Evolutionary conservation across 2,888 invertebrate species (phyloP).

Genomic region (Chouioia cunea): DNA sequence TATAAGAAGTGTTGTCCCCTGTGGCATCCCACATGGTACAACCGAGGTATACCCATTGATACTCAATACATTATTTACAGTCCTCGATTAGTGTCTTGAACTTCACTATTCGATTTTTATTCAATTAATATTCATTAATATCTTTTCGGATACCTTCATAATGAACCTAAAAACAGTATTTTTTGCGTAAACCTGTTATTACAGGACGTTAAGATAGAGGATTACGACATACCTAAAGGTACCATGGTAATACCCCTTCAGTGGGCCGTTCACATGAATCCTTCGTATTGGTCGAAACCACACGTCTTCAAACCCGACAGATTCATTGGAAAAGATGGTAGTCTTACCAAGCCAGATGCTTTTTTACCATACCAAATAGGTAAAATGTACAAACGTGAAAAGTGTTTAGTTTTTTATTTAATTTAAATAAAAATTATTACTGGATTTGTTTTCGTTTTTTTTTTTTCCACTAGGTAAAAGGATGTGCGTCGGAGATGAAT

Average conservation of each 20-base stretch:
- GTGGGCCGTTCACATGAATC: conserved; percentile 85
- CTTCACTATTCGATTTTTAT: neutral
- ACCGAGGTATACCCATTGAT: conserved; percentile 68
- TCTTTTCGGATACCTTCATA: no score
- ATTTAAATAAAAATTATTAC: conserved; percentile 10
- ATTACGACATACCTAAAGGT: conserved; percentile 77
- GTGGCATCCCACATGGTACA: conserved; percentile 88
- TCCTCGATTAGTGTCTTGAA: conserved; percentile 13
- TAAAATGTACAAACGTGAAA: conserved; percentile 59
- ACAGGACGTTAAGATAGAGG: conserved; percentile 73
- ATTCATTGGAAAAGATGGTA: conserved; percentile 77
- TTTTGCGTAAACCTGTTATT: neutral
- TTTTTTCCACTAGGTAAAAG: conserved; percentile 76
- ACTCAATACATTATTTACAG: neutral
- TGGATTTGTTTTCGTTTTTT: neutral
- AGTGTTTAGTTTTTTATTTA: conserved; percentile 7
- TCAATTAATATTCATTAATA: no score
- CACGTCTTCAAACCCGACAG: conserved; percentile 77
- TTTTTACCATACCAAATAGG: conserved; percentile 90
- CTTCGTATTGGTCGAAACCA: conserved; percentile 77
- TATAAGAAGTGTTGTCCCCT: conserved; percentile 82
- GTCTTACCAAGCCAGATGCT: conserved; percentile 74
- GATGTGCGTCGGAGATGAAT: conserved; percentile 87
- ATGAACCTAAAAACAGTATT: neutral
- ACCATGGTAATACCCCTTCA: conserved; percentile 84